Evolutionary conservation across 2,888 invertebrate species (phyloP), one percentile per base, ranked within the genome.

Genomic region (Physocephala rufipes): DNA sequence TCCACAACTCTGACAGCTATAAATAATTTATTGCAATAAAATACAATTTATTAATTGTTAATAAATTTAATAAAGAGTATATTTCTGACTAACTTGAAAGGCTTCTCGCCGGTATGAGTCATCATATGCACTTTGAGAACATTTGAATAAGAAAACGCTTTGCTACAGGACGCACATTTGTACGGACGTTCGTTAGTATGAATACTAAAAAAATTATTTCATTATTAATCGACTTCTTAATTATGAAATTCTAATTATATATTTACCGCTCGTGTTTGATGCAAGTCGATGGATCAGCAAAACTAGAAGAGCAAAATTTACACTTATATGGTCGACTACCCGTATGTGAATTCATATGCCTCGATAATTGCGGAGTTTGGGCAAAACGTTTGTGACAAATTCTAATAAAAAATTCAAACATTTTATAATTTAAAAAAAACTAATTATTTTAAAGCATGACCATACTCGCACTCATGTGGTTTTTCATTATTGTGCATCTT

Each of bases 261-360:
- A 4, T 67, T 59, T 74, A 84, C 84, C 85, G 78, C 76, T 85
- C 79, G 71, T 85, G 85, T 73, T 85, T 86, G 2, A 84, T 84
- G 12, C 84, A 78, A 2, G 85, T 86, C 0, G 86, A 85, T 2
- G 84, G 85, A 78, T 86, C 85, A 1, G 82, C 83, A 71, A 86
- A 85, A 21, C 81, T 76, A 3, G 84, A 78, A n/a, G 80, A 77
- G 65, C 85, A 85, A 71, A 76, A 84, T 36, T 81, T 79, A 55
- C 85, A 85, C 45, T 81, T 80, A 66, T 84, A 85, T 0, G 86
- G 86, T 1, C 84, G 80, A 43, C 79, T 78, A 3, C 74, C 74
- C 4, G 74, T 74, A 21, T 74, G 74, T 9, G 73, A 73, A 63
- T 81, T 78, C 81, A 81, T 82, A 67, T 85, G 85, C 0, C 85